Evolutionary conservation across 1,140 invertebrate genomes (phyloP), one percentile per base, ranked within the genome.

Genomic region (Drosophila serrata): DNA sequence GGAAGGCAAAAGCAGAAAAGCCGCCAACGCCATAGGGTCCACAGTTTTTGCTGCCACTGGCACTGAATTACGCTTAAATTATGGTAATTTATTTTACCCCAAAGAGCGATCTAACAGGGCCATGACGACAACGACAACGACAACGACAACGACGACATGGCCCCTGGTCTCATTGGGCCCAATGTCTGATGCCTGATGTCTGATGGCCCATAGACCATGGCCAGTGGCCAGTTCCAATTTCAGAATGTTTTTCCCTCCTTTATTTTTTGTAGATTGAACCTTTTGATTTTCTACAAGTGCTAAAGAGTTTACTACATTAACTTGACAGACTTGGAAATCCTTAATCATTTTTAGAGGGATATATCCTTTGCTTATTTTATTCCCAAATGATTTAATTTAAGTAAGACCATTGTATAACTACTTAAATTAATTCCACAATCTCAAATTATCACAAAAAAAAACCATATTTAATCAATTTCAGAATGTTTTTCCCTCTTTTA

Each of bases 1-100:
- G n/a, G 11, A 17, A 64, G 17, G 8, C 19, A 29, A n/a, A n/a
- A n/a, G 37, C n/a, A 6, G 22, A 6, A 15, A 13, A 49, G 49
- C 46, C 46, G 51, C 37, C 31, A 48, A 13, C 56, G 29, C 35
- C 40, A 53, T 43, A 67, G 42, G 37, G 61, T 13, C 46, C 51
- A 69, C 64, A 70, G 61, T 78, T 67, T 76, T 70, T 86, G 75
- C 57, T 76, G 74, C 53, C 63, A 40, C 62, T 77, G 74, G 62
- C 76, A 86, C 69, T 85, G 85, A 90, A 90, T 90, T 90, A 90
- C 85, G 85, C 81, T 88, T 90, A 90, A 90, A 90, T 90, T 90
- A 90, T 90, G 85, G 85, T 90, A 90, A 90, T 90, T 90, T 90
- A 90, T 90, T 90, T 90, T 90, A 79, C 85, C 85, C 85, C 78